Base-by-base conservation (phyloP, 2,113 vertebrate species). In the Campylorhamphus procurvoides region DNA sequence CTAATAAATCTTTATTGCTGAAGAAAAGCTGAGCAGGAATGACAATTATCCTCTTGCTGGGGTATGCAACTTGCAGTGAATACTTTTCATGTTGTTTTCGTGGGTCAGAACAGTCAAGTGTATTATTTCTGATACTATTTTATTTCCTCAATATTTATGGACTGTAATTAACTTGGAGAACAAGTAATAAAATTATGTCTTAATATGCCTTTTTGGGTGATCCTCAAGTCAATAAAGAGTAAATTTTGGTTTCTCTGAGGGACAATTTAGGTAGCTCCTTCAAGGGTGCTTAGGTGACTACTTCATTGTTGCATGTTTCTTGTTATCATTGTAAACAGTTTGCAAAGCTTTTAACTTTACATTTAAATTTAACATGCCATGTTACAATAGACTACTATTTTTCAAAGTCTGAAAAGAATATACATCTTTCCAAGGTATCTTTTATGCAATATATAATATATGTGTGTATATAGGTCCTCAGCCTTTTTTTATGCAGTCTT, bases 31-130 rank as follows among this genome's bases (percentile, higher is more conserved):
- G 24, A 59, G 15, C 0, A 13, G 17, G 14, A 13, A n/a, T n/a
- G 16, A 39, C 42, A 52, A n/a, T 86, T 72, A n/a, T 59, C 72
- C 23, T 79, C 35, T 67, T 1, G 1, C 25, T 53, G 47, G 25
- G 6, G 3, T 40, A 14, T 28, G 40, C 10, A 53, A 8, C 5
- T 85, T 79, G 17, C 24, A 53, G 8, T 44, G 2, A 82, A 46
- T 46, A 58, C 6, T 47, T 64, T 83, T 73, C 24, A 47, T 20
- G 3, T 56, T 76, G 15, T 31, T 68, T 23, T n/a, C 7, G 10
- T 28, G 55, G 16, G 29, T 64, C 55, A 11, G 25, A 27, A 5
- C 0, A 0, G 18, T 64, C 27, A 68, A 50, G 18, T 60, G 7
- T n/a, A 18, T 64, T 84, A 47, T 12, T 78, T 85, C 52, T 47